These are phyloP conservation scores for Hemicrepidius hirtus DNA, from an alignment of 2,888 invertebrate genomes.

Conservation along the genomic window DNA sequence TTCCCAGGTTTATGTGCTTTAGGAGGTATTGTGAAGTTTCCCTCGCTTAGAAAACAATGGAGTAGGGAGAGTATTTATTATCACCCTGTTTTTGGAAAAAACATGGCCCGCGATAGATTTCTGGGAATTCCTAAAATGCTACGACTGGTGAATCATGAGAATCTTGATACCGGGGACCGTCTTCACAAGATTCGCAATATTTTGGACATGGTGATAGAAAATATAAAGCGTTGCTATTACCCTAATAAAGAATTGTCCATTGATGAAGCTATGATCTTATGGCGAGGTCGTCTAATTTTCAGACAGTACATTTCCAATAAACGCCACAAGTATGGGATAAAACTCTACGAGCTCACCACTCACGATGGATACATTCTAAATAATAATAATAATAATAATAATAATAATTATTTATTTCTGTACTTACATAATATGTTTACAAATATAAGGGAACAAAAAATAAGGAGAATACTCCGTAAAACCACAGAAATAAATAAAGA, in stretches of 20 bases:
- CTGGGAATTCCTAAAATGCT: background rate
- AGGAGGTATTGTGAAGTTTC: too few species aligned
- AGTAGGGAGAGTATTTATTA: background rate
- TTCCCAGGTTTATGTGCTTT: too few species aligned
- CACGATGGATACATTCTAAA: background rate
- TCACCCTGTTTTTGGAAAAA: slow-evolving; percentile 1
- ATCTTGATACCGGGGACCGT: background rate
- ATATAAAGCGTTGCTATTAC: background rate
- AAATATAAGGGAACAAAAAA: too few species aligned
- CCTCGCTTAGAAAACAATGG: too few species aligned
- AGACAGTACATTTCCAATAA: slow-evolving; percentile 4
- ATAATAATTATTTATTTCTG: too few species aligned
- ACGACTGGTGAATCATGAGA: background rate
- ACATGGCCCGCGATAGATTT: background rate
- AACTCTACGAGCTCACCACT: background rate
- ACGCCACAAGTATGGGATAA: slow-evolving; percentile 20
- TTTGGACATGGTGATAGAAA: background rate
- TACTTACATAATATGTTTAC: too few species aligned
- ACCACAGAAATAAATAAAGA: too few species aligned
- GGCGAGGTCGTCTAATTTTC: slow-evolving; percentile 3
- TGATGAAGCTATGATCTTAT: slow-evolving; percentile 1
- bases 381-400: background rate
- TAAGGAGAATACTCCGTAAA: too few species aligned
- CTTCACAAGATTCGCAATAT: slow-evolving; percentile 1
- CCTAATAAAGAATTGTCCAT: background rate